Base-by-base conservation (phyloP, 1,140 invertebrate species). In the Bactericera cockerelli region DNA sequence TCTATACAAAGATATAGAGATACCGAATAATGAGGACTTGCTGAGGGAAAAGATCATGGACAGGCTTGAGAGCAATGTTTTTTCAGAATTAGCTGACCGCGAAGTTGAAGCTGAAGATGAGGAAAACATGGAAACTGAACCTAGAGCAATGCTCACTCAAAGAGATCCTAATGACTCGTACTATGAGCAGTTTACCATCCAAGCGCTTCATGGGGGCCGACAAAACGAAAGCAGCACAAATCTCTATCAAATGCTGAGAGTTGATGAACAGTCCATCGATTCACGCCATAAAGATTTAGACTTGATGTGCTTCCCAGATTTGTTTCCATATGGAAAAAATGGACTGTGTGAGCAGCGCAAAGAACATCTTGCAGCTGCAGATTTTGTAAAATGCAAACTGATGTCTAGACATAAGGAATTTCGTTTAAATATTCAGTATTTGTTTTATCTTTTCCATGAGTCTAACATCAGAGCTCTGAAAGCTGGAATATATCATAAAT, bases 251-350 rank as follows among this genome's bases (percentile, higher is more conserved):
- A 68, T 68, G 64, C 24, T 68, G 8, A 66, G 67, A 64, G 49
- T 68, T 19, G 59, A 65, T 24, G 65, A 65, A n/a, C 22, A 26
- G 28, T 61, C 64, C 54, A 39, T 67, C 26, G 63, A 68, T 66
- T 60, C 61, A 38, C 39, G 61, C 25, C 24, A 62, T 4, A 59
- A 66, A 38, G 10, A 54, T 59, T 61, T 66, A 49, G 67, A 70
- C 66, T 49, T 68, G 58, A 64, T 61, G 61, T 70, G 66, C 65
- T 70, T 67, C 62, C 66, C 68, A 21, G 63, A 70, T 66, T 58
- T 66, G 16, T 63, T 42, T 58, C 2, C 66, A 1, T 63, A 62
- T 21, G 67, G 66, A 10, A 60, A 33, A 58, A 64, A 66, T 62
- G 66, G 68, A 1, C 67, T 68, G 36, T 53, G 62, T 59, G 38